phyloP scores from a whole-genome alignment of 2,888 invertebrate species.

The Gryllus longicercus region DNA sequence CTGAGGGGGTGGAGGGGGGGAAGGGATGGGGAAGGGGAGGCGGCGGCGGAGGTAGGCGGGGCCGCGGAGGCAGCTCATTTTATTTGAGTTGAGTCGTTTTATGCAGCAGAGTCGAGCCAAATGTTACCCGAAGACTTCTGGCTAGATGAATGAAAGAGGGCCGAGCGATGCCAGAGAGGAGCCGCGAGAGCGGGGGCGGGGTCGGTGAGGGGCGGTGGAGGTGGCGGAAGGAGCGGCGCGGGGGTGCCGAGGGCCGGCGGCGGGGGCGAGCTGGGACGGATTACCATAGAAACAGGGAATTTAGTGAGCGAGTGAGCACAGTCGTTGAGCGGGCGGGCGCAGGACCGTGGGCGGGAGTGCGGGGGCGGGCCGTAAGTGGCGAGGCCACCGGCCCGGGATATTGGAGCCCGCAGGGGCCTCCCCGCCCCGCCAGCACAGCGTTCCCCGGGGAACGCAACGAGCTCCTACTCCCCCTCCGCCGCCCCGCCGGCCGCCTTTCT shows the following conservation, averaged over 20 bases:
- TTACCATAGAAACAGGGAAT: constrained; percentile 35
- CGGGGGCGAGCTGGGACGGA: constrained; percentile 28
- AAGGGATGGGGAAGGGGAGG: not conserved
- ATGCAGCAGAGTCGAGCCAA: constrained; percentile 19
- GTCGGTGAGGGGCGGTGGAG: not conserved
- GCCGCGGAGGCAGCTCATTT: not conserved
- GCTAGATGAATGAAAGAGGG: not conserved
- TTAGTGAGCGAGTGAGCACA: constrained; percentile 20
- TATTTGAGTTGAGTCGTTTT: constrained; percentile 2
- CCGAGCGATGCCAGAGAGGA: constrained; percentile 39
- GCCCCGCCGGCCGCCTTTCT: too few species aligned
- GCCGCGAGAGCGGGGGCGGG: constrained; percentile 32
- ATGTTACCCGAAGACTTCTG: constrained; percentile 19
- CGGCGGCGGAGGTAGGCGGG: not conserved
- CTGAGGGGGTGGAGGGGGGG: too few species aligned
- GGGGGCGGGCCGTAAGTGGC: not conserved
- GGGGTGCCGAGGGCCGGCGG: constrained; percentile 11
- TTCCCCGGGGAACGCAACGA: too few species aligned
- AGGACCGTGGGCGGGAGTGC: not conserved
- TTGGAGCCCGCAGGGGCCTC: not conserved
- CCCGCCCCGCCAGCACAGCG: too few species aligned
- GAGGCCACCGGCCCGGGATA: not conserved
- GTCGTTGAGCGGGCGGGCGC: not conserved
- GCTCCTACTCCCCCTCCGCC: too few species aligned
- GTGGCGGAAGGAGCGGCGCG: constrained; percentile 38